Evolutionary conservation across 1,140 invertebrate genomes (phyloP).

Genomic region (Rhopalosiphum padi): DNA sequence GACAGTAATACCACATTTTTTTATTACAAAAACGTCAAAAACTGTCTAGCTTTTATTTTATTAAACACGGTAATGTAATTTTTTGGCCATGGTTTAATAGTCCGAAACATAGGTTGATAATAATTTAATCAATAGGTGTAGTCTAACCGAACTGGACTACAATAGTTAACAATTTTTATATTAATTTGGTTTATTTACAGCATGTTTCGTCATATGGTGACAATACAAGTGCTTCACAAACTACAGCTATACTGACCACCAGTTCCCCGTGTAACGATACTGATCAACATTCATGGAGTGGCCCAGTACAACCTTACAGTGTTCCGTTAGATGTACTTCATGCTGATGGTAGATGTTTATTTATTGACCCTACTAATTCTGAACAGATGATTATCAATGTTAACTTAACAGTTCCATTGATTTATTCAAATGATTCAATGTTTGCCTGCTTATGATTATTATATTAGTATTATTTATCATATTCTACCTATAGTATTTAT

Average conservation of each 20-base stretch:
- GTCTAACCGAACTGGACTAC: neutral
- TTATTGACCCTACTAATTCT: slow-evolving; percentile 23
- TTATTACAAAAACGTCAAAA: neutral
- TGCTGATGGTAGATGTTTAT: slow-evolving; percentile 48
- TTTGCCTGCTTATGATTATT: neutral
- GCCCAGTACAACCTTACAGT: slow-evolving; percentile 45
- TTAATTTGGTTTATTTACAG: neutral
- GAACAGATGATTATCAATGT: slow-evolving; percentile 19
- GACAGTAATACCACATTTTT: no score
- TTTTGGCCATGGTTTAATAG: neutral
- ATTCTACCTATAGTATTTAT: neutral
- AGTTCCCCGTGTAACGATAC: neutral
- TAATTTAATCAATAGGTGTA: neutral
- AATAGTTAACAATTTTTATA: neutral
- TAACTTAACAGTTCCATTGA: slow-evolving; percentile 7
- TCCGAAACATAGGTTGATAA: neutral
- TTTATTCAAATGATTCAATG: slow-evolving; percentile 30
- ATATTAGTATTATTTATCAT: neutral
- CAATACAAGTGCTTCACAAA: slow-evolving; percentile 28
- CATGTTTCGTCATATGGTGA: slow-evolving; percentile 43
- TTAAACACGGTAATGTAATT: neutral
- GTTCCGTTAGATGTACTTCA: slow-evolving; percentile 46
- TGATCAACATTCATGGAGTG: slow-evolving; percentile 42
- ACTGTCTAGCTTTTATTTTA: neutral
- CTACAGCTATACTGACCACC: slow-evolving; percentile 23